Conservation (phyloP, 2,888 invertebrate genomes). For the Eupithecia exiguata region DNA sequence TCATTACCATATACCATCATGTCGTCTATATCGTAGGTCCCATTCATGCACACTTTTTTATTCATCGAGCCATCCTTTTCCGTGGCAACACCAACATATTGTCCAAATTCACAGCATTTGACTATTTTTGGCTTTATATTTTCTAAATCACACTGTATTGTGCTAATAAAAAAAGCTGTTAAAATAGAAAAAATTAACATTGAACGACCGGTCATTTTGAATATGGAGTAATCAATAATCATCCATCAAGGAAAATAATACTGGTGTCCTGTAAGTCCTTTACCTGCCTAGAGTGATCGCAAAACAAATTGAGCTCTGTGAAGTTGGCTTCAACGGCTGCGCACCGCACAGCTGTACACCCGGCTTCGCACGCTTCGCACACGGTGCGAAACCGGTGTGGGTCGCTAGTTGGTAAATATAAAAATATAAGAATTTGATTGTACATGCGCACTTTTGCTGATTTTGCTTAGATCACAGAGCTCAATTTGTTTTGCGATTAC, state of each 20-base stretch:
- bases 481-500: no score
- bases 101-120: slow-evolving; percentile 1
- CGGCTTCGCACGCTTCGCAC: no score
- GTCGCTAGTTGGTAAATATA: no score
- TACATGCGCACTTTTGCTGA: no score
- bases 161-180: neutral
- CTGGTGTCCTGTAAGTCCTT: neutral
- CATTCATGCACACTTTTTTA: slow-evolving; percentile 1
- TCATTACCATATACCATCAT: neutral
- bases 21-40: neutral
- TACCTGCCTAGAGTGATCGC: no score
- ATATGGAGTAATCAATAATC: neutral
- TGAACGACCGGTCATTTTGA: slow-evolving; percentile 7
- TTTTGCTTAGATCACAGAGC: no score
- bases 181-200: neutral
- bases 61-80: neutral
- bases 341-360: no score
- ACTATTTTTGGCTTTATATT: neutral
- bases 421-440: no score
- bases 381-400: no score
- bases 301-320: no score
- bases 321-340: no score
- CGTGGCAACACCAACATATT: neutral
- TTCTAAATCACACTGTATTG: neutral
- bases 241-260: neutral